These are phyloP conservation scores for Belgica antarctica DNA, from an alignment of 2,888 invertebrate genomes.

Conservation along the genomic window DNA sequence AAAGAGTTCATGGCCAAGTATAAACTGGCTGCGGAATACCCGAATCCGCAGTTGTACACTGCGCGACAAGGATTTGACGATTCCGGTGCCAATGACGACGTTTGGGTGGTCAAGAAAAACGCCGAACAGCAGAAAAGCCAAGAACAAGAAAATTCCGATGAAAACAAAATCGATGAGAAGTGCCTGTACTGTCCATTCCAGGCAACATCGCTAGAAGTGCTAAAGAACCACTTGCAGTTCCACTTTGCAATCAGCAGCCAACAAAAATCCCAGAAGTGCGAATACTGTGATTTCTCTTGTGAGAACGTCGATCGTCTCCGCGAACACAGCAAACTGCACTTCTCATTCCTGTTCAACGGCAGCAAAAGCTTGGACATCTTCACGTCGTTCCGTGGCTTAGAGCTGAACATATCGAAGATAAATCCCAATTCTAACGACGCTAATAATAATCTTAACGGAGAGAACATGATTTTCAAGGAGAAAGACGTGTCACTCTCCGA, in stretches of 20 bases:
- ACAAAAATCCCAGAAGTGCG: slow-evolving; percentile 66
- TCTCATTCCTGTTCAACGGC: slow-evolving; percentile 52
- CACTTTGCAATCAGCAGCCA: slow-evolving; percentile 65
- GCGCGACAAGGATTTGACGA: slow-evolving; percentile 47
- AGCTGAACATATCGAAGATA: slow-evolving; percentile 35
- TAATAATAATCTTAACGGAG: slow-evolving; percentile 41
- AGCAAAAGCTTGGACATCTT: slow-evolving; percentile 35
- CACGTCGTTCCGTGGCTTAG: slow-evolving; percentile 35
- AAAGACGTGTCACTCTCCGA: slow-evolving; percentile 31
- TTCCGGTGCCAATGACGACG: slow-evolving; percentile 48
- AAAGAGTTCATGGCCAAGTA: slow-evolving; percentile 66
- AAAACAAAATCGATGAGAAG: slow-evolving; percentile 48
- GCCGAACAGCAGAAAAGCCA: slow-evolving; percentile 45
- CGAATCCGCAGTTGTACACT: slow-evolving; percentile 62
- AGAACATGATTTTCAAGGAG: slow-evolving; percentile 39
- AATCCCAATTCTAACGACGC: slow-evolving; percentile 38
- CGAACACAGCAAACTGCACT: slow-evolving; percentile 79
- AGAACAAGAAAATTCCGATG: slow-evolving; percentile 45
- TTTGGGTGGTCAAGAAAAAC: slow-evolving; percentile 51
- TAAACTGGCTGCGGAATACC: slow-evolving; percentile 63
- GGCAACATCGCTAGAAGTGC: slow-evolving; percentile 68
- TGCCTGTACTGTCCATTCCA: slow-evolving; percentile 80
- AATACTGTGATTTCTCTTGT: slow-evolving; percentile 79
- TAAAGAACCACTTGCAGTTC: slow-evolving; percentile 72
- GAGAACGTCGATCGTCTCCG: slow-evolving; percentile 70